Percentiles rank a stretch among this genome's conserved stretches.
Evolutionary conservation across 2,888 invertebrate species (phyloP).

Genomic region (Hypercompe scribonia): DNA sequence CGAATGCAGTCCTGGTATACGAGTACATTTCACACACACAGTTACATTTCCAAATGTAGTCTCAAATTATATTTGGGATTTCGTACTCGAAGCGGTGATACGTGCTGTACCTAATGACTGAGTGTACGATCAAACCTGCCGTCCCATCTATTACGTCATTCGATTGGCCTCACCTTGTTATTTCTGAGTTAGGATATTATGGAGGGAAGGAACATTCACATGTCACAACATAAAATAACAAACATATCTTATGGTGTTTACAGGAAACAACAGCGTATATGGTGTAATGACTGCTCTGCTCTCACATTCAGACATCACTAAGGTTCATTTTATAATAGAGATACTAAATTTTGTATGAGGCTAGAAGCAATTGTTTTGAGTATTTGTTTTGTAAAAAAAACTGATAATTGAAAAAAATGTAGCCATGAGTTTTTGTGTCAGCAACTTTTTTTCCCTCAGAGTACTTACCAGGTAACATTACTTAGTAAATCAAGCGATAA

Average conservation of each 20-base stretch:
- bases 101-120: neutral
- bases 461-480: neutral
- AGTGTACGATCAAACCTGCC: neutral
- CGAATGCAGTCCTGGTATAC: neutral
- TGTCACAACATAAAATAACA: neutral
- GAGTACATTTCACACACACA: too few relatives aligned
- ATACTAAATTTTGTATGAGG: neutral
- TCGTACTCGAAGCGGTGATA: neutral
- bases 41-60: too few relatives aligned
- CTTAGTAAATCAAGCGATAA: neutral
- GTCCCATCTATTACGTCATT: neutral
- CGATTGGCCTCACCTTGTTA: neutral
- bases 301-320: neutral
- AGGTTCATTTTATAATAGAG: neutral
- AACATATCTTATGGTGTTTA: neutral
- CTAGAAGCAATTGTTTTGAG: neutral
- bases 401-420: neutral
- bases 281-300: neutral
- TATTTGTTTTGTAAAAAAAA: neutral
- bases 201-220: neutral
- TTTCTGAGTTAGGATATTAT: neutral
- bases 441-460: neutral
- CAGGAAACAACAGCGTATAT: neutral
- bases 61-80: neutral
- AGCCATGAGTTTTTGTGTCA: neutral